Conservation (phyloP, 2,113 vertebrate genomes). For the Corythornis madagascariensis region DNA sequence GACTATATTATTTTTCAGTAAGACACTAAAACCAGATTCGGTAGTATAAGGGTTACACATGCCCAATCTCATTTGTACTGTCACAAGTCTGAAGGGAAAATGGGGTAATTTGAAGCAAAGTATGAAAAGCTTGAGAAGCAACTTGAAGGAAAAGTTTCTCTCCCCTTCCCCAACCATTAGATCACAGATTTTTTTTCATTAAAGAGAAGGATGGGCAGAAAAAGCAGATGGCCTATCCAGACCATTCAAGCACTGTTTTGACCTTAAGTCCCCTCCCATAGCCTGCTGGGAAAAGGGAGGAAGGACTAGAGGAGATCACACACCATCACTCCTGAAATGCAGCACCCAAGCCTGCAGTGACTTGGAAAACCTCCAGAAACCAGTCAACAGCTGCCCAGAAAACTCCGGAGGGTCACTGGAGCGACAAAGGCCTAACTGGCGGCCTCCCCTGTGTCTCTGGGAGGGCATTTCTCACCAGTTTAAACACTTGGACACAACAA, state of each 20-base stretch:
- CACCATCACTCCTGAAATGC: background rate
- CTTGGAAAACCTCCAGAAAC: background rate
- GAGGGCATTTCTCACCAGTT: background rate
- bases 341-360: background rate
- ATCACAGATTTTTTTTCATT: background rate
- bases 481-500: too few relatives aligned
- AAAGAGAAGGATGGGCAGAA: background rate
- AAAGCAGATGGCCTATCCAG: background rate
- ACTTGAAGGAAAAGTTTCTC: background rate
- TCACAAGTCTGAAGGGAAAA: background rate
- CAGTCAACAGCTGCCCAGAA: background rate
- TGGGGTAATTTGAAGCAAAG: background rate
- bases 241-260: background rate
- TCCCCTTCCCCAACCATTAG: background rate
- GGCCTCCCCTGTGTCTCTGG: background rate
- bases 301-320: too few relatives aligned
- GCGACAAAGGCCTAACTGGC: background rate
- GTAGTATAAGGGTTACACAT: background rate
- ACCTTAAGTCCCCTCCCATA: background rate
- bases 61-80: background rate
- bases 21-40: background rate
- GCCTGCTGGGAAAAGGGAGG: too few relatives aligned
- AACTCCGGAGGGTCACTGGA: background rate
- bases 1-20: background rate
- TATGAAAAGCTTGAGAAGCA: background rate